Conservation (phyloP, 1,140 invertebrate genomes). For the Pinna nobilis region DNA sequence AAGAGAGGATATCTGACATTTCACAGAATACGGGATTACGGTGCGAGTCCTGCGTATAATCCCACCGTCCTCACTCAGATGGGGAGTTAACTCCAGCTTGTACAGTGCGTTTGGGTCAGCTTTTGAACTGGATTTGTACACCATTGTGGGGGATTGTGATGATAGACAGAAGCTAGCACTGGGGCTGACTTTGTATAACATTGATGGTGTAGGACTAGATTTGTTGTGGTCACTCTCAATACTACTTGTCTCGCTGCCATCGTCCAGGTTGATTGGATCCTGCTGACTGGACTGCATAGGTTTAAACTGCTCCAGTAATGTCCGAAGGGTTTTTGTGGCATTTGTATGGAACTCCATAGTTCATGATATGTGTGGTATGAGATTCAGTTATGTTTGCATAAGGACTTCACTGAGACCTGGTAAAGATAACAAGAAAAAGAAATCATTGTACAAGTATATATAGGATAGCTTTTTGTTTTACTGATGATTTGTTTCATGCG, state of each 20-base stretch:
- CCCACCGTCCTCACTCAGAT: neutral
- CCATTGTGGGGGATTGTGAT: neutral
- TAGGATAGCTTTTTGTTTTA: too few relatives aligned
- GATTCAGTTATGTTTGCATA: too few relatives aligned
- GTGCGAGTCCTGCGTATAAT: conserved; percentile 35
- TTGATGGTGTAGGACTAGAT: neutral
- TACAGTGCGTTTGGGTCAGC: too few relatives aligned
- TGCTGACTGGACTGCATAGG: neutral
- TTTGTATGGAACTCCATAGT: neutral
- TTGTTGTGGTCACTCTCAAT: neutral
- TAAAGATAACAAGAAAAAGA: too few relatives aligned
- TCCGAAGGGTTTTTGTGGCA: neutral
- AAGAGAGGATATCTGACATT: conserved; percentile 43
- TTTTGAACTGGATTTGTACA: neutral
- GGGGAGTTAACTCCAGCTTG: too few relatives aligned
- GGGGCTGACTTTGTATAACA: neutral
- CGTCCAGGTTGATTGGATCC: neutral
- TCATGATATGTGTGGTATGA: too few relatives aligned
- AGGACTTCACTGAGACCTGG: too few relatives aligned
- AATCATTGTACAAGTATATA: too few relatives aligned
- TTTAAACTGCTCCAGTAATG: neutral
- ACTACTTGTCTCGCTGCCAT: too few relatives aligned
- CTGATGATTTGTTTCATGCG: too few relatives aligned
- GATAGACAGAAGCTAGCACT: neutral
- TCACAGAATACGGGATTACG: conserved; percentile 38